phyloP scores from a whole-genome alignment of 1,140 invertebrate genomes.

The Drosophila lini region DNA sequence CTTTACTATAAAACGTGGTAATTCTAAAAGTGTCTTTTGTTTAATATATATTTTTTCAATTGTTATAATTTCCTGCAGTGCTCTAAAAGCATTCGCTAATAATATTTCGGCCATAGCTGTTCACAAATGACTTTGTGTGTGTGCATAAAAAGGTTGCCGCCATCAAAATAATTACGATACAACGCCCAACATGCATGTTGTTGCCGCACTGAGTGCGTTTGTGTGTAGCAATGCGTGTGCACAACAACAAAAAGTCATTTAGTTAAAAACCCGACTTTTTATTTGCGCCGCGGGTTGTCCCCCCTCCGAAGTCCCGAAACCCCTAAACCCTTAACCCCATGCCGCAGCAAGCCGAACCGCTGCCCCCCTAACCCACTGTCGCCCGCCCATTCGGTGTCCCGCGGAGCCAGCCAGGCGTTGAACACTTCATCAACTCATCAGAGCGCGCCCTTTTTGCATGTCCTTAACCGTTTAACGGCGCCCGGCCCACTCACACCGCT shows the following conservation, averaged over 20 bases:
- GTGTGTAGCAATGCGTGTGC: slow-evolving; percentile 82
- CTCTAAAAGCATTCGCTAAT: neutral
- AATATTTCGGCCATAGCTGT: slow-evolving; percentile 1
- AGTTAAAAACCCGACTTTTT: slow-evolving; percentile 82
- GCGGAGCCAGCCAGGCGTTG: slow-evolving; percentile 71
- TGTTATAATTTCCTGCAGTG: no score
- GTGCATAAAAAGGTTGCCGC: slow-evolving; percentile 66
- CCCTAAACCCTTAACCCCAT: slow-evolving; percentile 12
- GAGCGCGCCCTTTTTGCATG: slow-evolving; percentile 81
- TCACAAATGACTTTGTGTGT: slow-evolving; percentile 4
- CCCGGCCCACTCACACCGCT: slow-evolving; percentile 45
- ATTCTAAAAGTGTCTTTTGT: neutral
- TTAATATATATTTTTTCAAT: neutral
- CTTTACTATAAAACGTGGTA: neutral
- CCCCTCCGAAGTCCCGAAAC: neutral
- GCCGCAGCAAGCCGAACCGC: neutral
- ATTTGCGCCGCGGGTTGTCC: slow-evolving; percentile 73
- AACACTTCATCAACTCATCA: slow-evolving; percentile 82
- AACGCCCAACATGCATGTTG: slow-evolving; percentile 69
- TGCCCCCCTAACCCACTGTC: slow-evolving; percentile 12
- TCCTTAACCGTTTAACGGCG: slow-evolving; percentile 79
- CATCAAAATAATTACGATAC: slow-evolving; percentile 83
- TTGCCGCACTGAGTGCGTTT: slow-evolving; percentile 74
- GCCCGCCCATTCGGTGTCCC: slow-evolving; percentile 39
- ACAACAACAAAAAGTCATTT: slow-evolving; percentile 83